Percentiles rank a stretch among this genome's conserved stretches.
These are phyloP conservation scores for Sebastes hopkinsi DNA, from an alignment of 2,797 vertebrate genomes.

Conservation along the genomic window DNA sequence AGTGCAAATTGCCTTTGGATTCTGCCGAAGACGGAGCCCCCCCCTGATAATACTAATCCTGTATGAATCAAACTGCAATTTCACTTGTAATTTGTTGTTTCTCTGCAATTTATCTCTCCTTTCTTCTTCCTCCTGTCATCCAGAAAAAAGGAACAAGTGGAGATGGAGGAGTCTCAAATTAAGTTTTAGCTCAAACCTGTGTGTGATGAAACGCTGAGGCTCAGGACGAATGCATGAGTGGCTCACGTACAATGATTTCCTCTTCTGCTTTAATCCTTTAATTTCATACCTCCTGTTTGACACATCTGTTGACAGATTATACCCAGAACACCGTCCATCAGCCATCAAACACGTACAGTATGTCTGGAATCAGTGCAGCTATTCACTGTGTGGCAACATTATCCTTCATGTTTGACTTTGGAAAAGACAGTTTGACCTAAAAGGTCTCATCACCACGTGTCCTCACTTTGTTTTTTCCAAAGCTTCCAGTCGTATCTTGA, in stretches of 20 bases:
- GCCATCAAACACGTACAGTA: background rate
- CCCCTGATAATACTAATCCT: conserved; percentile 17
- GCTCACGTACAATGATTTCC: background rate
- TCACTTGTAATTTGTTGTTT: background rate
- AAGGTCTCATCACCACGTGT: background rate
- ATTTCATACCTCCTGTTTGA: background rate
- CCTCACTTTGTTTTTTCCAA: too few relatives aligned
- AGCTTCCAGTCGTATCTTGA: background rate
- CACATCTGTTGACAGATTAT: background rate
- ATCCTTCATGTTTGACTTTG: background rate
- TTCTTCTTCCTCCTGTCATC: background rate
- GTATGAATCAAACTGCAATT: conserved; percentile 28
- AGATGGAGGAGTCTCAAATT: background rate
- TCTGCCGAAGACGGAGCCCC: background rate
- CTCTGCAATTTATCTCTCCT: background rate
- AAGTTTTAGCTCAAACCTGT: background rate
- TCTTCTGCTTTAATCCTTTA: background rate
- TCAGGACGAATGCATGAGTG: background rate
- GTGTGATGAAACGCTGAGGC: background rate
- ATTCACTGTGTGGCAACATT: too few relatives aligned
- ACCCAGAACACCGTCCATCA: background rate
- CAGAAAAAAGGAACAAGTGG: background rate
- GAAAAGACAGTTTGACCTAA: background rate
- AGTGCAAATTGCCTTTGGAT: conserved; percentile 30
- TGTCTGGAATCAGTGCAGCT: background rate